These are phyloP conservation scores for Lasioglossum pauxillum DNA, from an alignment of 2,888 invertebrate genomes.

Conservation along the genomic window DNA sequence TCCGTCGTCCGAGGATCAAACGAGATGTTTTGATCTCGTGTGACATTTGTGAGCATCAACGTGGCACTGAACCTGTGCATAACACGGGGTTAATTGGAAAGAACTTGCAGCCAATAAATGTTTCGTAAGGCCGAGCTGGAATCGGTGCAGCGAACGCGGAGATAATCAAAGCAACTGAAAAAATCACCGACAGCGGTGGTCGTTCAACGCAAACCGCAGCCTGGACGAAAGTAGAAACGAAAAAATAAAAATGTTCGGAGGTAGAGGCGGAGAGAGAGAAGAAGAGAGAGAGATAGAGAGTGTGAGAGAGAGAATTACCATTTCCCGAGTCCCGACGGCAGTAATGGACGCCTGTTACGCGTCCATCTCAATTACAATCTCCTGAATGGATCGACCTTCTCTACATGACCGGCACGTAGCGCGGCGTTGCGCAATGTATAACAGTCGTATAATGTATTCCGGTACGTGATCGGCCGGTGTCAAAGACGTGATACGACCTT, in stretches of 20 bases:
- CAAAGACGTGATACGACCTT: conserved; percentile 65
- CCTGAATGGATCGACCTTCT: conserved; percentile 43
- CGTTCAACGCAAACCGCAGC: conserved; percentile 15
- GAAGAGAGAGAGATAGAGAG: not conserved
- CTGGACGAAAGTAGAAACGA: not conserved
- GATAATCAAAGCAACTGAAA: not conserved
- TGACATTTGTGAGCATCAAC: not conserved
- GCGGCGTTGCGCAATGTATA: conserved; percentile 50
- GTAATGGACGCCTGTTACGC: conserved; percentile 36
- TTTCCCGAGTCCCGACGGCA: not conserved
- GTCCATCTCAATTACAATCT: conserved; percentile 46
- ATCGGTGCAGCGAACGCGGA: not conserved
- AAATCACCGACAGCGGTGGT: not conserved
- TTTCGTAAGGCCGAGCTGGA: not conserved
- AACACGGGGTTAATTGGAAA: not conserved
- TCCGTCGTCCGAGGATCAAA: not conserved
- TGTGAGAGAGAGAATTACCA: not conserved
- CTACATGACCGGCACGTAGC: conserved; percentile 67
- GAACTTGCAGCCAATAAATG: not conserved
- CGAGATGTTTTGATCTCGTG: not conserved
- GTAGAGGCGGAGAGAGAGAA: not conserved
- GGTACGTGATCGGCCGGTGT: conserved; percentile 62
- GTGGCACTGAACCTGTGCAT: not conserved
- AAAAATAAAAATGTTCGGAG: not conserved
- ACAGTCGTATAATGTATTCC: conserved; percentile 73